phyloP scores from a whole-genome alignment of 1,140 invertebrate species.

The Drosophila nikananu region DNA sequence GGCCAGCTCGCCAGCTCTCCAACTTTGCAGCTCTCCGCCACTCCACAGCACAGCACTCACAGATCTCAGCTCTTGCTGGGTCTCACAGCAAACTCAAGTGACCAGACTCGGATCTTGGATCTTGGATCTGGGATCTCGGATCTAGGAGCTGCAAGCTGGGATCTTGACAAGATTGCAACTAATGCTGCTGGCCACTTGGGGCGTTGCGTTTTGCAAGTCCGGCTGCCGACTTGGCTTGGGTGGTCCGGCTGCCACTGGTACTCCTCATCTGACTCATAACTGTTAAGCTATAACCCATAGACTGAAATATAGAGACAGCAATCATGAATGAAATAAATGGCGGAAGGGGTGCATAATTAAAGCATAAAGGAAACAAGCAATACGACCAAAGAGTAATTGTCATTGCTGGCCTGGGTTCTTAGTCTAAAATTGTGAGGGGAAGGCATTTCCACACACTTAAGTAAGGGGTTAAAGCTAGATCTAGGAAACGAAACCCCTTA shows the following conservation, averaged over 20 bases:
- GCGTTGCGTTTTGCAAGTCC: conserved; percentile 55
- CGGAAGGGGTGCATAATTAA: conserved; percentile 68
- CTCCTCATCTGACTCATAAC: conserved; percentile 44
- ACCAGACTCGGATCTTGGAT: conserved; percentile 31
- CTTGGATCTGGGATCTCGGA: conserved; percentile 3
- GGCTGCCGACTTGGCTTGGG: conserved; percentile 36
- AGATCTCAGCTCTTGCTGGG: conserved; percentile 4
- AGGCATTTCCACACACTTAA: conserved; percentile 43
- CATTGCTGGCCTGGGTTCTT: conserved; percentile 36
- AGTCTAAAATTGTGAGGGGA: conserved; percentile 2
- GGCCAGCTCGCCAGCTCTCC: conserved; percentile 1
- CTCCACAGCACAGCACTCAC: conserved; percentile 16
- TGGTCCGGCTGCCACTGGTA: conserved; percentile 46
- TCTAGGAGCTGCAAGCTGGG: conserved; percentile 4
- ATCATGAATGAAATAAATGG: conserved; percentile 26
- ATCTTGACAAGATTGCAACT: conserved; percentile 39
- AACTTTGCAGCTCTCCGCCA: conserved; percentile 17
- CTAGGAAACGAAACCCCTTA: conserved; percentile 44
- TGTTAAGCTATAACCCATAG: conserved; percentile 13
- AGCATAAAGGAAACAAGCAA: conserved; percentile 68
- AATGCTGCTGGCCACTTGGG: conserved; percentile 37
- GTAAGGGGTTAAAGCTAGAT: conserved; percentile 25
- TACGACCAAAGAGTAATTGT: conserved; percentile 68
- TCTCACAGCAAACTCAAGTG: conserved; percentile 14
- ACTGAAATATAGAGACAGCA: conserved; percentile 52